Percentiles rank a stretch among this genome's conserved stretches.
These are phyloP conservation scores for Drosophila quasianomalipes DNA, from an alignment of 2,888 invertebrate species.

Conservation along the genomic window DNA sequence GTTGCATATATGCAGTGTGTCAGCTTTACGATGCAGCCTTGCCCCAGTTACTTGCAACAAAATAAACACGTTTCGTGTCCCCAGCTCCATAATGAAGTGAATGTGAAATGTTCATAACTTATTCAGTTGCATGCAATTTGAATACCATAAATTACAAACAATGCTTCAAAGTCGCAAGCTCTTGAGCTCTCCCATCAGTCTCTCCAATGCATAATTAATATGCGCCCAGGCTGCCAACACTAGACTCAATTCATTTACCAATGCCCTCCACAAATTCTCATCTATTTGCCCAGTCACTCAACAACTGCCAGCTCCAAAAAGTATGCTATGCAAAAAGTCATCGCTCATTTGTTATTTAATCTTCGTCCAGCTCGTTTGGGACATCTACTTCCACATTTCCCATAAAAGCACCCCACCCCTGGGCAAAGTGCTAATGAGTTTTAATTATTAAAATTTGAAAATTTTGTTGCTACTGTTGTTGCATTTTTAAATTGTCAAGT, in stretches of 20 bases:
- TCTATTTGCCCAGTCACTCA: conserved; percentile 20
- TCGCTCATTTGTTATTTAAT: conserved; percentile 81
- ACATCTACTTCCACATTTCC: not conserved
- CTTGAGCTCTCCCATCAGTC: conserved; percentile 3
- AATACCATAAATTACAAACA: conserved; percentile 67
- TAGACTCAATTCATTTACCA: conserved; percentile 40
- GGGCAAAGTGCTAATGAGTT: conserved; percentile 75
- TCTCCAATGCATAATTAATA: conserved; percentile 63
- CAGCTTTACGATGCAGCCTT: conserved; percentile 48
- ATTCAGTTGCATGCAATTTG: conserved; percentile 66
- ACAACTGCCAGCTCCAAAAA: conserved; percentile 42
- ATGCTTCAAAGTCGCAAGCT: conserved; percentile 46
- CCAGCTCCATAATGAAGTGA: conserved; percentile 53
- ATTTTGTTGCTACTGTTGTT: conserved; percentile 34
- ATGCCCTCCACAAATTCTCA: conserved; percentile 14
- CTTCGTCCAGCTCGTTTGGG: conserved; percentile 60
- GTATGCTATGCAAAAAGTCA: conserved; percentile 67
- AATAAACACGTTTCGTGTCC: not conserved
- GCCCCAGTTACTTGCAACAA: conserved; percentile 38
- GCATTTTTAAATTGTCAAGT: conserved; percentile 49
- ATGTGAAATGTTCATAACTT: conserved; percentile 43
- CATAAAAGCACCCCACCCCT: conserved; percentile 1
- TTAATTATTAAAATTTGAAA: conserved; percentile 73
- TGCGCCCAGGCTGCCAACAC: conserved; percentile 38
- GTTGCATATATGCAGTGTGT: conserved; percentile 37